Base-by-base conservation (phyloP, 2,113 vertebrate genomes). In the Poecile atricapillus region DNA sequence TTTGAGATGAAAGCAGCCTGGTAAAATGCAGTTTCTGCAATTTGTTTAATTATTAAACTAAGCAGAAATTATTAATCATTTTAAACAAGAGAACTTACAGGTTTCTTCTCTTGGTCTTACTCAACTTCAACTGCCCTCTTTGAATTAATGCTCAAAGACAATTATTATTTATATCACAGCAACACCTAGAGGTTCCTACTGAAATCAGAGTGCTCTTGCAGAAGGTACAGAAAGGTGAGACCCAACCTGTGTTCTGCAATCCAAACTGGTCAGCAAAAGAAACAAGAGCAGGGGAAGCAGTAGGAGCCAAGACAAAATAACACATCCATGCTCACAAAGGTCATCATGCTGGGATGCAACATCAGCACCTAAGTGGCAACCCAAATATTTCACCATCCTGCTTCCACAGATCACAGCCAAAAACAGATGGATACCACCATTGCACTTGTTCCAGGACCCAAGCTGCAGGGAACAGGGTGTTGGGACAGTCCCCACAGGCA, bases 1-100 rank as follows among this genome's bases (percentile, higher is more conserved):
- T 70, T 63, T 79, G 28, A 50, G 68, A 52, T 71, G 67, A 70
- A 59, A 50, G 80, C 31, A 90, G 69, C 20, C 39, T 79, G 30
- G 94, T 73, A 95, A 96, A 97, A 95, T 77, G 76, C 71, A 84
- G 14, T 93, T 95, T 93, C 69, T 91, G 73, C 93, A 96, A 96
- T 95, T 95, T 97, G 92, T 95, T 96, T 95, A 88, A 96, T 96
- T 97, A 97, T 96, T 97, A 97, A 97, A 97, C 86, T 93, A 94
- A 67, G 83, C 81, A 93, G 91, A 96, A 95, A 95, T 95, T 97
- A 94, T 95, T 94, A 94, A 96, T 97, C 25, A 95, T 62, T 95
- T 59, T 82, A 94, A 92, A 89, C 73, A 95, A 63, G 63, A 91
- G 89, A 78, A 94, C 22, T 41, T 76, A 60, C 2, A 23, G 30